Evolutionary conservation across 2,113 vertebrate species (phyloP).

Genomic region (Felis chaus): DNA sequence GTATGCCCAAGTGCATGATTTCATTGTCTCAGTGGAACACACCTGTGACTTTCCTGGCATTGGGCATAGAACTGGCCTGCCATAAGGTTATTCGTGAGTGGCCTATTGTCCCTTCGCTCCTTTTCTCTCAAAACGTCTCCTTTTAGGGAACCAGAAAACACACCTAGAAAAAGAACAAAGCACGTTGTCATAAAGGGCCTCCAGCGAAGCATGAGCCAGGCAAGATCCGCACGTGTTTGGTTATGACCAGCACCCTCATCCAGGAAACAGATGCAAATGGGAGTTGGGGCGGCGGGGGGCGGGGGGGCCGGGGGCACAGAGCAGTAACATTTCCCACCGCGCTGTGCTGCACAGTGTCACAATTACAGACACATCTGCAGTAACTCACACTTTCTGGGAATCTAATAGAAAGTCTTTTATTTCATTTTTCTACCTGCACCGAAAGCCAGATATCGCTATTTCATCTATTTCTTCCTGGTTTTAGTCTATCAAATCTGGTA

Average conservation of each 20-base stretch:
- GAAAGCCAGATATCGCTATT: constrained; percentile 10
- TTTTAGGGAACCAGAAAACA: not conserved
- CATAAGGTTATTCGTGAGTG: not conserved
- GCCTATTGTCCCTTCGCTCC: not conserved
- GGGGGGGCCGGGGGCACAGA: not conserved
- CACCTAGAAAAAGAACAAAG: not conserved
- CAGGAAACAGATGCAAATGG: not conserved
- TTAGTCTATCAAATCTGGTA: not conserved
- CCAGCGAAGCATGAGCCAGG: not conserved
- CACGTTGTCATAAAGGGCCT: not conserved
- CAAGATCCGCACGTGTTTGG: not conserved
- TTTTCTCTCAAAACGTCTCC: not conserved
- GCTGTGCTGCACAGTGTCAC: not conserved
- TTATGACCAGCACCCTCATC: not conserved
- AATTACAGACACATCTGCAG: not conserved
- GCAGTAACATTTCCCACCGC: not conserved
- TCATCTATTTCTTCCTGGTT: not conserved
- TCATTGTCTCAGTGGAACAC: not conserved
- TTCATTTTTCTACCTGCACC: constrained; percentile 16
- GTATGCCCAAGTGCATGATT: not conserved
- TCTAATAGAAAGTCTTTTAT: not conserved
- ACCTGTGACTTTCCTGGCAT: not conserved
- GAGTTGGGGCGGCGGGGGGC: not conserved
- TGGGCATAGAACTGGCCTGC: not conserved
- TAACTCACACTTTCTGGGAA: not conserved